These are phyloP conservation scores for Bombus consobrinus DNA, from an alignment of 1,140 invertebrate genomes.

Conservation along the genomic window DNA sequence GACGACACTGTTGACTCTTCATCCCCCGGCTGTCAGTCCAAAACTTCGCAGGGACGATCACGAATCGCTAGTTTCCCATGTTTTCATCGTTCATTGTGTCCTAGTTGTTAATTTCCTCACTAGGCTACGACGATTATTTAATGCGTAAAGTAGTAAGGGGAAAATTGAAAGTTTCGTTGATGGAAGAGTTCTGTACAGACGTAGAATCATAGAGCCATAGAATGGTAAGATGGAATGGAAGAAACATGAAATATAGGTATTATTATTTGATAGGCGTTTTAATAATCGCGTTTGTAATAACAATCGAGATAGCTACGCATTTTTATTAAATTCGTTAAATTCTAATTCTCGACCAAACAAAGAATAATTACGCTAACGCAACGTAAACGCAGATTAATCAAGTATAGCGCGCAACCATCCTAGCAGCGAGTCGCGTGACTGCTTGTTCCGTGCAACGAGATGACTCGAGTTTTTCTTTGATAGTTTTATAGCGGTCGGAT, in stretches of 20 bases:
- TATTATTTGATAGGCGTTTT: too few species aligned
- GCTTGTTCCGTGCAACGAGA: not conserved
- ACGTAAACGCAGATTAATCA: not conserved
- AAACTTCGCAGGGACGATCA: not conserved
- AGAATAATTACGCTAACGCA: not conserved
- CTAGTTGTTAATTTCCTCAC: too few species aligned
- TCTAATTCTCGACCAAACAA: not conserved
- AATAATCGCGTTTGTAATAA: too few species aligned
- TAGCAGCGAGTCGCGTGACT: not conserved
- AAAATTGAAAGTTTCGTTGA: too few species aligned
- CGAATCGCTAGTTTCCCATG: too few species aligned
- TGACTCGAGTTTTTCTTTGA: slow-evolving; percentile 5
- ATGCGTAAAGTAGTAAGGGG: too few species aligned
- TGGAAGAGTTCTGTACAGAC: too few species aligned
- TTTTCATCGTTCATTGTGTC: too few species aligned
- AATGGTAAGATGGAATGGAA: too few species aligned
- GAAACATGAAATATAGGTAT: too few species aligned
- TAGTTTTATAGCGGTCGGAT: slow-evolving; percentile 26
- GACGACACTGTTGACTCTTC: not conserved
- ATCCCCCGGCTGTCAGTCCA: not conserved
- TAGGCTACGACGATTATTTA: too few species aligned
- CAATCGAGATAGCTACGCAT: not conserved
- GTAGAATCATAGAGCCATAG: too few species aligned
- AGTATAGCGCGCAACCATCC: not conserved
- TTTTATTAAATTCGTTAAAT: not conserved